Percentiles rank a stretch among this genome's conserved stretches.
Conservation (phyloP, 2,888 invertebrate genomes). For the Zygothrica quintamaculata region DNA sequence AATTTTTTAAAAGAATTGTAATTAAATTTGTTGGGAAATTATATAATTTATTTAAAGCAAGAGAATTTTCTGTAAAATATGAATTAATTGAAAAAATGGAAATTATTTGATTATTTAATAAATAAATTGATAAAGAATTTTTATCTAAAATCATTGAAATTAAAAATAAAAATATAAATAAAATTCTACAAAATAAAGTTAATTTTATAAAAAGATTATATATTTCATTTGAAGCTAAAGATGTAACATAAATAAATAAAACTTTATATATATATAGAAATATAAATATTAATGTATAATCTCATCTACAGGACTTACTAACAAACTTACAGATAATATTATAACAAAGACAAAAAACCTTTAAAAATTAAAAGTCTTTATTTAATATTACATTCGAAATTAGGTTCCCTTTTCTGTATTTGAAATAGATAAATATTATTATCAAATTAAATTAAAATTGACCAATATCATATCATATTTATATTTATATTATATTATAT, state of each 20-base stretch:
- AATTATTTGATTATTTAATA: constrained; percentile 84
- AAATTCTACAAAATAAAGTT: constrained; percentile 69
- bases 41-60: constrained; percentile 86
- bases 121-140: constrained; percentile 78
- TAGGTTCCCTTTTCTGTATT: too few relatives aligned
- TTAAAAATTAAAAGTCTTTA: too few relatives aligned
- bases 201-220: constrained; percentile 84
- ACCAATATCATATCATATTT: too few relatives aligned
- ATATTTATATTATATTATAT: too few relatives aligned
- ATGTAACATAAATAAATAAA: constrained; percentile 88
- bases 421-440: too few relatives aligned
- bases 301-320: too few relatives aligned
- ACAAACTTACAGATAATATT: too few relatives aligned
- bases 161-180: constrained; percentile 66
- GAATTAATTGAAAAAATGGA: constrained; percentile 66
- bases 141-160: constrained; percentile 66
- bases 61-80: constrained; percentile 81
- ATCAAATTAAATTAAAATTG: too few relatives aligned
- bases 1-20: constrained; percentile 86
- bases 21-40: constrained; percentile 86
- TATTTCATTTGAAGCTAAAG: constrained; percentile 87
- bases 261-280: too few relatives aligned
- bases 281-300: too few relatives aligned
- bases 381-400: too few relatives aligned
- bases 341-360: too few relatives aligned